Percentiles rank a stretch among this genome's conserved stretches.
Evolutionary conservation across 2,797 vertebrate species (phyloP).

Genomic region (Leptatherina wallacei): DNA sequence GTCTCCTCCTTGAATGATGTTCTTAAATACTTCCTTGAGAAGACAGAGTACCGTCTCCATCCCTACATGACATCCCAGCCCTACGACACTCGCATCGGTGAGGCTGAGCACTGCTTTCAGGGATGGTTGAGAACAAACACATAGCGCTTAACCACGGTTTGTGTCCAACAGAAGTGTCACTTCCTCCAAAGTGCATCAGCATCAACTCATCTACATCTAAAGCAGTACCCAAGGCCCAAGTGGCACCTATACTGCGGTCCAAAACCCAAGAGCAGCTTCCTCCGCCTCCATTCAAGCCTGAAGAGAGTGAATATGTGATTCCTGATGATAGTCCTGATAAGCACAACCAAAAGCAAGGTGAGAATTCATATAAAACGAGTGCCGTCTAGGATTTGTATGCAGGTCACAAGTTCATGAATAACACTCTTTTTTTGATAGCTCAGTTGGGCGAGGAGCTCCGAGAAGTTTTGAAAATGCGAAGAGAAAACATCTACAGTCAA

Average conservation of each 20-base stretch:
- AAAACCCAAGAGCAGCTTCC: not conserved
- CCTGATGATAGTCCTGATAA: slow-evolving; percentile 32
- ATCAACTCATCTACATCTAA: not conserved
- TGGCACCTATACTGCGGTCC: slow-evolving; percentile 49
- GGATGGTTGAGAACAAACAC: not conserved
- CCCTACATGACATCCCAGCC: slow-evolving; percentile 56
- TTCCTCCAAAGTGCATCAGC: slow-evolving; percentile 17
- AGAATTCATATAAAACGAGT: not conserved
- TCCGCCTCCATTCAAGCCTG: not conserved
- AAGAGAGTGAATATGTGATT: slow-evolving; percentile 45
- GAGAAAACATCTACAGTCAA: not conserved
- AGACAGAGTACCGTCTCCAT: slow-evolving; percentile 56
- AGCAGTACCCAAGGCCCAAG: slow-evolving; percentile 43
- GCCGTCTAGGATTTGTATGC: not conserved
- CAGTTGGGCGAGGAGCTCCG: slow-evolving; percentile 33
- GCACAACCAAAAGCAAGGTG: slow-evolving; percentile 6
- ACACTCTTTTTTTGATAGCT: slow-evolving; percentile 24
- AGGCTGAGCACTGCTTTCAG: slow-evolving; percentile 26
- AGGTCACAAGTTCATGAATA: not conserved
- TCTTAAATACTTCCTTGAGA: slow-evolving; percentile 64
- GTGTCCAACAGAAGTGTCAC: slow-evolving; percentile 44
- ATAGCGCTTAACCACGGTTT: slow-evolving; percentile 1
- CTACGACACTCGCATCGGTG: slow-evolving; percentile 71
- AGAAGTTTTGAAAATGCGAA: slow-evolving; percentile 12
- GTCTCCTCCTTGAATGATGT: slow-evolving; percentile 62